Evolutionary conservation across 2,113 vertebrate genomes (phyloP).

Genomic region (Cavia aperea): DNA sequence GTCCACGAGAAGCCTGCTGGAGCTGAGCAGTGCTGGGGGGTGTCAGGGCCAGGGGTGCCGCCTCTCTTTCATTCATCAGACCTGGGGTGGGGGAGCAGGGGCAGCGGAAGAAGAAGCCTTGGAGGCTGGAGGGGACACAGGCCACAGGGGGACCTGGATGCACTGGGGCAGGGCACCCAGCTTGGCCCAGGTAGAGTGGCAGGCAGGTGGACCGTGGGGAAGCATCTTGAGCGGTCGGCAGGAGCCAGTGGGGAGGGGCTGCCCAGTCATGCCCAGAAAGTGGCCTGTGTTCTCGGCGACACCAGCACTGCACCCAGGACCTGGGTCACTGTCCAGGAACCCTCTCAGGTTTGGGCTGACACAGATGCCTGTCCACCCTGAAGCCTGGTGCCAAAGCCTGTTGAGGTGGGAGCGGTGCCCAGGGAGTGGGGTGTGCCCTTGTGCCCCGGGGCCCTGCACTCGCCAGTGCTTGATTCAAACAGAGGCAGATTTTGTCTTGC

Average conservation of each 20-base stretch:
- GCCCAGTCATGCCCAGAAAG: rapidly evolving
- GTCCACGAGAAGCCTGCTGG: neutral
- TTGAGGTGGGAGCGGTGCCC: neutral
- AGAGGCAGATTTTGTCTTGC: neutral
- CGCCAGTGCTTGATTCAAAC: neutral
- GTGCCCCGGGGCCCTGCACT: neutral
- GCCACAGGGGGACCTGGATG: neutral
- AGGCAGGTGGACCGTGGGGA: neutral
- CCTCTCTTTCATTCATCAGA: neutral
- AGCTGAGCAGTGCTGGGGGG: neutral
- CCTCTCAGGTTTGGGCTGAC: rapidly evolving
- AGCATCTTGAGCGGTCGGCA: too few species aligned
- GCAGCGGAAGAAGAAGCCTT: too few species aligned
- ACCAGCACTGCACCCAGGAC: neutral
- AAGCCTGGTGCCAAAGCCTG: neutral
- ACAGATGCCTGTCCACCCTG: rapidly evolving
- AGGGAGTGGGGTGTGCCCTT: rapidly evolving
- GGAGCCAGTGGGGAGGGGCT: neutral
- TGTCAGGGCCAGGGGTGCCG: rapidly evolving
- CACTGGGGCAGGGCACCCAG: neutral
- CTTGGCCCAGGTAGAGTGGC: too few species aligned
- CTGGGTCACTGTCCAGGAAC: rapidly evolving
- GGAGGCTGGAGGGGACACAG: too few species aligned
- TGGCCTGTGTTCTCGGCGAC: rapidly evolving
- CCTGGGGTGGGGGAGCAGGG: neutral